Conservation (phyloP, 2,888 invertebrate genomes). For the Diabrotica balteata region DNA sequence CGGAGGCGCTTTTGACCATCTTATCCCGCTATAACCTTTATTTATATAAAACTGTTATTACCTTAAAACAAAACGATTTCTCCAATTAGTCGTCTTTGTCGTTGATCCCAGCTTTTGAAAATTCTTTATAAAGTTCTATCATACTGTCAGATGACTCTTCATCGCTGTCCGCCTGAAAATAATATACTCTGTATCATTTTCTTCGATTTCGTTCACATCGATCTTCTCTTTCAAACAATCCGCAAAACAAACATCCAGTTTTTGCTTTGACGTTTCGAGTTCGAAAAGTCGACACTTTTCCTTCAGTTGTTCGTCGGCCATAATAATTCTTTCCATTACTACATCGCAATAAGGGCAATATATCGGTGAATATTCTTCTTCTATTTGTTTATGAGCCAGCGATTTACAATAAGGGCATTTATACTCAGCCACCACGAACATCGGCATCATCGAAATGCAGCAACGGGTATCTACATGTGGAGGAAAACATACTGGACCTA, state of each 20-base stretch:
- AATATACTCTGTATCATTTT: constrained; percentile 42
- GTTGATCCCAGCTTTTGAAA: constrained; percentile 27
- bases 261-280: constrained; percentile 23
- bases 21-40: too few species aligned
- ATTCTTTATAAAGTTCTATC: constrained; percentile 32
- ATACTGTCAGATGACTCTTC: constrained; percentile 37
- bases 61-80: not conserved
- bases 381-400: constrained; percentile 49
- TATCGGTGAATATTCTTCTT: constrained; percentile 44
- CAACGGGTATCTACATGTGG: constrained; percentile 54
- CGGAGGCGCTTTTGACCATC: too few species aligned
- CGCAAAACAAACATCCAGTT: constrained; percentile 37
- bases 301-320: constrained; percentile 14
- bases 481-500: constrained; percentile 52
- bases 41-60: not conserved
- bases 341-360: constrained; percentile 56
- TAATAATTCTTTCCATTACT: constrained; percentile 46
- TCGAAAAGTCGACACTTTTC: constrained; percentile 15
- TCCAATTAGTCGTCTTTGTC: constrained; percentile 1
- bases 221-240: constrained; percentile 43
- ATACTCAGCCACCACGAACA: constrained; percentile 50
- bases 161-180: constrained; percentile 47
- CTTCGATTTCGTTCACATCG: constrained; percentile 42
- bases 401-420: constrained; percentile 53
- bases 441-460: constrained; percentile 54